Conservation (phyloP, 1,140 invertebrate genomes). For the Drosophila aff. region DNA sequence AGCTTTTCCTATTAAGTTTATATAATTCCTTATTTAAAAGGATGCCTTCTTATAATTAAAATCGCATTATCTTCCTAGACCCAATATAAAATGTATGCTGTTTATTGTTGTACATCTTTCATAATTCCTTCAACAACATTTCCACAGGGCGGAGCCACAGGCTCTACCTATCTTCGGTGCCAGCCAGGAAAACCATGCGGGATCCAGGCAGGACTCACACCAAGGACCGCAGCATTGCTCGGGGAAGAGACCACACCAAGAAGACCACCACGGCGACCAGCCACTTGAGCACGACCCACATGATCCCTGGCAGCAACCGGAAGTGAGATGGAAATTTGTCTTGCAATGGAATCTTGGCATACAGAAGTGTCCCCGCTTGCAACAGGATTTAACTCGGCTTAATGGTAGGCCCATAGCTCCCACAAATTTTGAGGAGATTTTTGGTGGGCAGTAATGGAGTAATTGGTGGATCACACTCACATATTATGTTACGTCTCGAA, state of each 20-base stretch:
- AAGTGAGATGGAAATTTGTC: not conserved
- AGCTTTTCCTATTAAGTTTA: no score
- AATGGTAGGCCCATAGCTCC: not conserved
- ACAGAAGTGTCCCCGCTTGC: not conserved
- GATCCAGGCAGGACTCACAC: constrained; percentile 42
- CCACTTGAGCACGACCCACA: constrained; percentile 12
- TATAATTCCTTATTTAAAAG: no score
- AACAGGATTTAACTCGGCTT: not conserved
- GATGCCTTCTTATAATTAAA: not conserved
- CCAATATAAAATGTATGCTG: not conserved
- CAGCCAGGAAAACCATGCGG: constrained; percentile 48
- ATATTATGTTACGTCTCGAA: not conserved
- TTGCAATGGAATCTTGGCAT: not conserved
- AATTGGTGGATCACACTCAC: not conserved
- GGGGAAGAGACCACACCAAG: constrained; percentile 44
- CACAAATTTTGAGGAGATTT: constrained; percentile 1
- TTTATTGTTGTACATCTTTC: constrained; percentile 6
- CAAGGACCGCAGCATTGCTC: constrained; percentile 17
- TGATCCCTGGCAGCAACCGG: not conserved
- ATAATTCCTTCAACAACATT: not conserved
- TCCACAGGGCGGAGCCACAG: constrained; percentile 14
- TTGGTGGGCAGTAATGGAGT: constrained; percentile 2
- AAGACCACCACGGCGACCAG: constrained; percentile 17
- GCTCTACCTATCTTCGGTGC: constrained; percentile 16
- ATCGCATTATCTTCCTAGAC: not conserved